These are phyloP conservation scores for Champsocephalus esox DNA, from an alignment of 2,797 vertebrate species.

Conservation along the genomic window DNA sequence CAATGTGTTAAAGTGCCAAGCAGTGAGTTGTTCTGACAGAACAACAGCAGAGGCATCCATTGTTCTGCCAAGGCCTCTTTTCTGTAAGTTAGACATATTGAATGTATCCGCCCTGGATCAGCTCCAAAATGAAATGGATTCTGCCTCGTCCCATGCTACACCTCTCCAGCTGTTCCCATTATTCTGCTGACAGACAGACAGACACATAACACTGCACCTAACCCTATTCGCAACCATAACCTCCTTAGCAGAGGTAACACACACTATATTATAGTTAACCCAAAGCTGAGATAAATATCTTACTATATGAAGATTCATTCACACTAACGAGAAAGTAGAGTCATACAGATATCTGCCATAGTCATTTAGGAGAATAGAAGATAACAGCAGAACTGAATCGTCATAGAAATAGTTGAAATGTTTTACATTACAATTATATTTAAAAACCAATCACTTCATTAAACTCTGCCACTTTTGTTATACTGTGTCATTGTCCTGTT, in stretches of 20 bases:
- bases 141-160: too few species aligned
- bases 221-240: too few species aligned
- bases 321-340: background rate
- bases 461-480: constrained; percentile 68
- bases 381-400: background rate
- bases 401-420: constrained; percentile 24
- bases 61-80: too few species aligned
- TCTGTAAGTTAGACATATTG: too few species aligned
- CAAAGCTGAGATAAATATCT: background rate
- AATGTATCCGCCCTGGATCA: too few species aligned
- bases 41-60: background rate
- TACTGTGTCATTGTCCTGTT: constrained; percentile 59
- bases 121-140: too few species aligned
- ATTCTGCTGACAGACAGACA: too few species aligned
- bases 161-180: too few species aligned
- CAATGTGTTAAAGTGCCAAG: background rate
- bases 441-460: constrained; percentile 70
- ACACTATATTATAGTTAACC: background rate
- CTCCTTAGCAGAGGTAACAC: too few species aligned
- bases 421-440: constrained; percentile 46
- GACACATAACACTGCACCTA: too few species aligned
- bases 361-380: background rate
- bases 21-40: background rate
- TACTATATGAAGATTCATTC: background rate
- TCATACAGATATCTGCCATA: background rate